Evolutionary conservation across 1,140 invertebrate genomes (phyloP), one percentile per base, ranked within the genome.

Genomic region (Megalopta genalis): DNA sequence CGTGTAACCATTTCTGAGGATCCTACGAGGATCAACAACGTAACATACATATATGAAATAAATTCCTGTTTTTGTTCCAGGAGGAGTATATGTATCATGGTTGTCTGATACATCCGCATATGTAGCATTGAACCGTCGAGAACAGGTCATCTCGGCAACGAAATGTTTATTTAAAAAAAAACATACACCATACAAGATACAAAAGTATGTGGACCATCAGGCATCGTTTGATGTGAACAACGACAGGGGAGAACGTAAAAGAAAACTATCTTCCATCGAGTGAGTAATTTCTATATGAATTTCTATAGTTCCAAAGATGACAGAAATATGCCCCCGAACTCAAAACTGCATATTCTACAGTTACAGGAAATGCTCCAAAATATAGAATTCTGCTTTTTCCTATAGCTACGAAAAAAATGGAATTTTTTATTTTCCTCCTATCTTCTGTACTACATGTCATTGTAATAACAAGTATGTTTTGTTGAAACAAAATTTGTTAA

Each of bases 101-200:
- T 79, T 93, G 54, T 85, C 82, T 0, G 91, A 93, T 23, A 88
- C 88, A 7, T 87, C 92, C 8, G 92, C 92, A 0, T 93, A 92
- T 64, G 87, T 90, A 9, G 90, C 81, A 66, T 82, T 93, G 23
- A 39, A 90, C 57, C 85, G 88, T 67, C 77, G 86, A 0, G 90
- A 93, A 12, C 85, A 91, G 63, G 80, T 82, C 4, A n/a, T 74
- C 1, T n/a, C 68, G 0, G 86, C 90, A 6, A 54, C 82, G n/a
- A 86, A 89, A 21, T 79, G 77, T 63, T 70, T 90, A 4, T 74
- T 32, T 32, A 32, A 77, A 66, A 89, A 87, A 63, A 89, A 87
- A 66, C 76, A 78, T 12, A 84, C 57, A 18, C 25, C 64, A 0
- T 91, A 84, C 10, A 82, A 60, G 23, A 80, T 93, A 70, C 78